These are phyloP conservation scores for Cerastoderma edule DNA, from an alignment of 2,888 invertebrate species.

Conservation along the genomic window DNA sequence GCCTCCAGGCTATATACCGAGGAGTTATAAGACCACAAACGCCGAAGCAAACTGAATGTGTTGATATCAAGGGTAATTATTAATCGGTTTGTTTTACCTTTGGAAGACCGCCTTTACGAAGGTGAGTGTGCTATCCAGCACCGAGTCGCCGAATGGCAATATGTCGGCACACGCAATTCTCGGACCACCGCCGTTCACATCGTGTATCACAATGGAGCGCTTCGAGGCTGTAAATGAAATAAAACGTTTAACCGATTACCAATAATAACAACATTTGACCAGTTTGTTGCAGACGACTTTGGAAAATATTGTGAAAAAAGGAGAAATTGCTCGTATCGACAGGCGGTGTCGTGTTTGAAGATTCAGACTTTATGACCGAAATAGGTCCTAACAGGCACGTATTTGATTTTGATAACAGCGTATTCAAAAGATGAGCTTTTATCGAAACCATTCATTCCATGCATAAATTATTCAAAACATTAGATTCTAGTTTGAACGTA, in stretches of 20 bases:
- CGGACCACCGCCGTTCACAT: constrained; percentile 87
- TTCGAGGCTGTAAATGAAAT: constrained; percentile 68
- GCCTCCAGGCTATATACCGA: background rate
- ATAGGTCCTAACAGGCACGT: too few species aligned
- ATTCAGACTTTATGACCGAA: background rate
- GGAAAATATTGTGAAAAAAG: background rate
- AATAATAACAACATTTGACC: background rate
- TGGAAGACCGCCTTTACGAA: constrained; percentile 28
- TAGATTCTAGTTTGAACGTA: too few species aligned
- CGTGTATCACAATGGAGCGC: constrained; percentile 94
- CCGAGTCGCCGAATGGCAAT: constrained; percentile 56
- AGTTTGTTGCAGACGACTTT: background rate
- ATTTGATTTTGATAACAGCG: too few species aligned
- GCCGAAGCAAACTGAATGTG: background rate
- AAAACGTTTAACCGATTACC: background rate
- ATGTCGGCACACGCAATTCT: constrained; percentile 90
- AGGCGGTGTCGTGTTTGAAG: background rate
- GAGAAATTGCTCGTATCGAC: background rate
- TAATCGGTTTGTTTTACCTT: constrained; percentile 15
- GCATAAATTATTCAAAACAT: too few species aligned
- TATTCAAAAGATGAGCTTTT: too few species aligned
- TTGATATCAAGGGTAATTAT: background rate
- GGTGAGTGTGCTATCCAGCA: constrained; percentile 11
- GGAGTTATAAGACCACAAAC: too few species aligned
- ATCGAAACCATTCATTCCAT: too few species aligned